Evolutionary conservation across 2,113 vertebrate species (phyloP).

Genomic region (Ptyas mucosa): DNA sequence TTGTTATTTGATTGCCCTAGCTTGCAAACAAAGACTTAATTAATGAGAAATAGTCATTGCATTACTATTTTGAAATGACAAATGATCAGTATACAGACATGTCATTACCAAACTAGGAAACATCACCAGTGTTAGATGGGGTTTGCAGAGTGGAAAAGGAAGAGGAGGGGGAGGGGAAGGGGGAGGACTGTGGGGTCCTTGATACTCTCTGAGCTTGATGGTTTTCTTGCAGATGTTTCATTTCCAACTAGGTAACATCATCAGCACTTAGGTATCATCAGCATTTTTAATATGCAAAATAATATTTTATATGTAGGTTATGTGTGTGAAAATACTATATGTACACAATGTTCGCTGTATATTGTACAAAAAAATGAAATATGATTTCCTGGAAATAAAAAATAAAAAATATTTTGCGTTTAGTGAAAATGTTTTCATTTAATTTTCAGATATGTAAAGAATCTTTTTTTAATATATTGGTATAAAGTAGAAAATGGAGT

Average conservation of each 20-base stretch:
- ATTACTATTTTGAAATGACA: neutral
- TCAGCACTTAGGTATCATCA: neutral
- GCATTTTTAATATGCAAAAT: neutral
- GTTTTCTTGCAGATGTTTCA: neutral
- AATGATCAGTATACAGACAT: neutral
- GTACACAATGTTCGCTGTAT: neutral
- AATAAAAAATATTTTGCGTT: neutral
- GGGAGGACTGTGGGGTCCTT: too few species aligned
- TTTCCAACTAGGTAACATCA: neutral
- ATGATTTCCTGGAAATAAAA: neutral
- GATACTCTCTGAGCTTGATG: neutral
- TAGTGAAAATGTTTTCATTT: conserved; percentile 21
- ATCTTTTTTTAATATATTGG: neutral
- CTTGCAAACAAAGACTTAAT: neutral
- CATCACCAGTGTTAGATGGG: too few species aligned
- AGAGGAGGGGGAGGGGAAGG: too few species aligned
- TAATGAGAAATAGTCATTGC: neutral
- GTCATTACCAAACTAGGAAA: too few species aligned
- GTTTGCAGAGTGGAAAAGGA: too few species aligned
- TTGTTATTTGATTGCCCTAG: neutral
- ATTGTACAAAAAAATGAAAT: neutral
- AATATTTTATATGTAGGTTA: neutral
- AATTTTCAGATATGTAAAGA: neutral
- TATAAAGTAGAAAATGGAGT: neutral
- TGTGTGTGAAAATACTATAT: neutral